Conservation (phyloP, 92 coral and sea anemone species). For the Epizoanthus illoricatus region DNA sequence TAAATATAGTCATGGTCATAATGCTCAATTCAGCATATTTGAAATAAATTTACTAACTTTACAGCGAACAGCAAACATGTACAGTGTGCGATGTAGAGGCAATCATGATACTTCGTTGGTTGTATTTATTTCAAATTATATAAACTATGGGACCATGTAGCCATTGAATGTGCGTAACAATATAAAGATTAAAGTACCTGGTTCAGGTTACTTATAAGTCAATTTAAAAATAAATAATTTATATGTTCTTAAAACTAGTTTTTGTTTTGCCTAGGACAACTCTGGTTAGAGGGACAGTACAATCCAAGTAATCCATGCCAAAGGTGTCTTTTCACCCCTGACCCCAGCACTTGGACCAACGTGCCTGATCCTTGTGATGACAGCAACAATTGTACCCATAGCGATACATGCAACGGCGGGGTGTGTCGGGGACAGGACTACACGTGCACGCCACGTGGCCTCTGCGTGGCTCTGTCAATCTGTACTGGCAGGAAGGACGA, state of each 20-base stretch:
- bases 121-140: too few species aligned
- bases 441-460: slow-evolving; percentile 53
- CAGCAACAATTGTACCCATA: slow-evolving; percentile 68
- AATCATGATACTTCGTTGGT: too few species aligned
- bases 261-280: background rate
- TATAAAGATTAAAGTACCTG: too few species aligned
- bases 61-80: too few species aligned
- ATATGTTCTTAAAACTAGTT: background rate
- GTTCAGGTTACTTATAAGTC: too few species aligned
- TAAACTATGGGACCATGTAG: too few species aligned
- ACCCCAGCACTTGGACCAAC: slow-evolving; percentile 74
- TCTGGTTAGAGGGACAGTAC: background rate
- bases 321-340: slow-evolving; percentile 76
- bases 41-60: too few species aligned
- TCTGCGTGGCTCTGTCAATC: slow-evolving; percentile 70
- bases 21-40: too few species aligned
- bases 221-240: too few species aligned
- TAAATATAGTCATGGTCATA: too few species aligned
- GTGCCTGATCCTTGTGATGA: slow-evolving; percentile 79
- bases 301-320: slow-evolving; percentile 83
- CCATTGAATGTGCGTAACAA: too few species aligned
- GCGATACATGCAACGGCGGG: slow-evolving; percentile 71
- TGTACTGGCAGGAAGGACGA: slow-evolving; percentile 69
- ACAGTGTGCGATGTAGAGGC: too few species aligned
- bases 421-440: slow-evolving; percentile 50